A percentile compares a stretch with the other conserved stretches of the same genome.
These are phyloP conservation scores for Gambusia yucatana DNA, from an alignment of 2,797 vertebrate species.

Conservation along the genomic window DNA sequence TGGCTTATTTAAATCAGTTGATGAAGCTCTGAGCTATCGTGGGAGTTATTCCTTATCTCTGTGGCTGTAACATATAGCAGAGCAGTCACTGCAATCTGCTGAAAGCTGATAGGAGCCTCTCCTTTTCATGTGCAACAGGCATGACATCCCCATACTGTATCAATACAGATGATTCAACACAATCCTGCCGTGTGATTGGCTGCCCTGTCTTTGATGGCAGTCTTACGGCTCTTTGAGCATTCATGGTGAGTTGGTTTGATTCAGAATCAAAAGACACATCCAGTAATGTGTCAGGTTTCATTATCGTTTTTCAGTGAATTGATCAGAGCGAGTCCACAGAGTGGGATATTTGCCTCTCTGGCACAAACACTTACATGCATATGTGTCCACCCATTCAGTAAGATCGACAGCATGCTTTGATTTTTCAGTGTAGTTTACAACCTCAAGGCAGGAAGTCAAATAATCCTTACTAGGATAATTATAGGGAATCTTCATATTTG, in stretches of 20 bases:
- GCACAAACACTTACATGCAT: slow-evolving; percentile 27
- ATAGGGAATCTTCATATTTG: neutral
- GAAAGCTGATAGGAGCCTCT: slow-evolving; percentile 61
- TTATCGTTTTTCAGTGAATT: slow-evolving; percentile 50
- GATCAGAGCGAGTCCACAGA: slow-evolving; percentile 44
- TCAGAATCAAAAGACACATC: slow-evolving; percentile 58
- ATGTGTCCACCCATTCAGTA: slow-evolving; percentile 21
- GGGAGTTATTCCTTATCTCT: slow-evolving; percentile 56
- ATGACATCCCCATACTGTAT: slow-evolving; percentile 51
- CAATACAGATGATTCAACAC: slow-evolving; percentile 65
- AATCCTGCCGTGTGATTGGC: slow-evolving; percentile 51
- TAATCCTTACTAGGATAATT: neutral
- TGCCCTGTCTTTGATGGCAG: slow-evolving; percentile 51
- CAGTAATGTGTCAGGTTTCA: slow-evolving; percentile 51
- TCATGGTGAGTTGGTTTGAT: slow-evolving; percentile 51
- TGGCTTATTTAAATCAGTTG: slow-evolving; percentile 19
- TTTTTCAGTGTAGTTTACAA: slow-evolving; percentile 10
- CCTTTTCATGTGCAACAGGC: slow-evolving; percentile 61
- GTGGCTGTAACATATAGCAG: slow-evolving; percentile 36
- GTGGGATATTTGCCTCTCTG: slow-evolving; percentile 30
- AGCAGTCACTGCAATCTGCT: slow-evolving; percentile 54
- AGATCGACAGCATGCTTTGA: slow-evolving; percentile 14
- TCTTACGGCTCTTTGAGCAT: slow-evolving; percentile 36
- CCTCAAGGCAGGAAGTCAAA: neutral
- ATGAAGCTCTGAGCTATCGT: slow-evolving; percentile 37